Evolutionary conservation across 2,113 vertebrate species (phyloP).

Genomic region (Scopus umbretta): DNA sequence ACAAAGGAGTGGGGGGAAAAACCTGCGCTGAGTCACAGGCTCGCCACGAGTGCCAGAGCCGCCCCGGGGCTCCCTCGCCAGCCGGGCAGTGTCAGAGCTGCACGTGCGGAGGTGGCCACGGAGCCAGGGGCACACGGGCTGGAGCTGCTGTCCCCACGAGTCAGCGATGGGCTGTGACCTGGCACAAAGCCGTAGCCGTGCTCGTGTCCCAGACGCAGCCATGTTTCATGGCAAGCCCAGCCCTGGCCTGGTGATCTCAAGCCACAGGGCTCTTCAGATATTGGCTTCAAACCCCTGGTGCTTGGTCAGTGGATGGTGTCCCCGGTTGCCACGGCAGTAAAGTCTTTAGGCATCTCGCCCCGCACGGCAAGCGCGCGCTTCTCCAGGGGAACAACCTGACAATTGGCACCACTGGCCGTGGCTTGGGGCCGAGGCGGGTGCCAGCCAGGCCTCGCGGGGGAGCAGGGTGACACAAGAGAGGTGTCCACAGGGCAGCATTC

Average conservation of each 20-base stretch:
- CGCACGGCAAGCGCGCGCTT: fast-evolving
- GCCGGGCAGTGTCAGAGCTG: background rate
- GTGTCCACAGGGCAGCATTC: background rate
- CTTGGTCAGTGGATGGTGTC: fast-evolving
- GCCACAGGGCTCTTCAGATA: background rate
- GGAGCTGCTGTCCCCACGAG: background rate
- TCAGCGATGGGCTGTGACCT: fast-evolving
- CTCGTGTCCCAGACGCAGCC: background rate
- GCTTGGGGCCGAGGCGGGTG: background rate
- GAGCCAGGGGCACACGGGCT: background rate
- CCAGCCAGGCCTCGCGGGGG: background rate
- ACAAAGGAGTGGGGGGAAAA: background rate
- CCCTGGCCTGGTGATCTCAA: fast-evolving
- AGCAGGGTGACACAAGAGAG: background rate
- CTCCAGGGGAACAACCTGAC: background rate
- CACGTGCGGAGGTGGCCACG: background rate
- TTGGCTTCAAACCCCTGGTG: fast-evolving
- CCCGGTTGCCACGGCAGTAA: fast-evolving
- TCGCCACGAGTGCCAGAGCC: background rate
- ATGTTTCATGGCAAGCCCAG: fast-evolving
- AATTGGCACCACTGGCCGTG: fast-evolving
- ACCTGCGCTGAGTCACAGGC: background rate
- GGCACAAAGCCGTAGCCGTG: background rate
- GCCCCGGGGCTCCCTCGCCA: background rate
- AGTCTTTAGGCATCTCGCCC: background rate